phyloP scores from a whole-genome alignment of 2,113 vertebrate genomes.

The Vulpes ferrilata region DNA sequence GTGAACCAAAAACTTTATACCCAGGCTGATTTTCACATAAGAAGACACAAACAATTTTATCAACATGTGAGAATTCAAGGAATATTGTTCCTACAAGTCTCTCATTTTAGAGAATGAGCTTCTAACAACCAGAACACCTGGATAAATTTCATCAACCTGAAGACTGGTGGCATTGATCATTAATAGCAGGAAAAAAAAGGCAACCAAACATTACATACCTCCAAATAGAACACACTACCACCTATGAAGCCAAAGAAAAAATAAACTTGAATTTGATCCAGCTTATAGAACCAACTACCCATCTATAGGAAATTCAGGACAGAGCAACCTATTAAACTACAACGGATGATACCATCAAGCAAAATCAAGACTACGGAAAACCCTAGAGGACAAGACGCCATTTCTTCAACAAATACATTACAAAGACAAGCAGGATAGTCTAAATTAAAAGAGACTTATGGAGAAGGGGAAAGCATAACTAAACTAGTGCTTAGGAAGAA shows the following conservation, averaged over 20 bases:
- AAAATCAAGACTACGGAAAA: conserved; percentile 29
- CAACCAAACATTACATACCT: neutral
- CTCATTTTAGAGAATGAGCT: conserved; percentile 8
- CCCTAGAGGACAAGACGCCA: neutral
- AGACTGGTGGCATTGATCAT: neutral
- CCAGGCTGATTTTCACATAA: conserved; percentile 20
- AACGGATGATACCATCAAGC: neutral
- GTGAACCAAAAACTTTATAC: neutral
- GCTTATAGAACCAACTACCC: neutral
- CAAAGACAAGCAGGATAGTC: neutral
- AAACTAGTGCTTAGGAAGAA: neutral
- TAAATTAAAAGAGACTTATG: neutral
- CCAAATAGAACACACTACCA: conserved; percentile 11
- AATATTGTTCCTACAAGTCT: neutral
- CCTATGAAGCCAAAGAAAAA: neutral
- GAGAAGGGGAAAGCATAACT: neutral
- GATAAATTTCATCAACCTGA: neutral
- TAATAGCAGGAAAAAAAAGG: conserved; percentile 50
- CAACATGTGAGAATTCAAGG: neutral
- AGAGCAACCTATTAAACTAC: neutral
- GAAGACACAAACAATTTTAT: neutral
- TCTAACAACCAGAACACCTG: neutral
- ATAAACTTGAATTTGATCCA: neutral
- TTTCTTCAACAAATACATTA: neutral
- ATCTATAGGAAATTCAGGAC: neutral